Percentiles rank a stretch among this genome's conserved stretches.
phyloP scores from a whole-genome alignment of 2,113 vertebrate species.

The Plotosus lineatus region DNA sequence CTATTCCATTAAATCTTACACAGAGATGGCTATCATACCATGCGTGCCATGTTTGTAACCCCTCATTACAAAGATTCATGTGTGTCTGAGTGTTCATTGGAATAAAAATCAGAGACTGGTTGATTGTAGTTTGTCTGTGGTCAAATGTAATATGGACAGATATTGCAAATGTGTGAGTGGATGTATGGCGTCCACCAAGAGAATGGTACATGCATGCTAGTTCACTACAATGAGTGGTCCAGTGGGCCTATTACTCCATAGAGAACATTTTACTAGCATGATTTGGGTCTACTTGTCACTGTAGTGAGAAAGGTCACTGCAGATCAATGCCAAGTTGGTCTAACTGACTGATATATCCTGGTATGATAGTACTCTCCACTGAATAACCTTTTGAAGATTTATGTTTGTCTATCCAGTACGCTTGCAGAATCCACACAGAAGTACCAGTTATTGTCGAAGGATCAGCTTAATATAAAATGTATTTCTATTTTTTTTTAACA shows the following conservation, averaged over 20 bases:
- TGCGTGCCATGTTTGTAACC: not conserved
- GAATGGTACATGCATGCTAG: not conserved
- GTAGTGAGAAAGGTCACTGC: not conserved
- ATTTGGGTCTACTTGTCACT: not conserved
- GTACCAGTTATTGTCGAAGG: not conserved
- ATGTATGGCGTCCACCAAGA: not conserved
- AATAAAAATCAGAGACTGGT: not conserved
- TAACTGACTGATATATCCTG: not conserved
- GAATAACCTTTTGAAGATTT: slow-evolving; percentile 5
- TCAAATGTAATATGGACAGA: not conserved
- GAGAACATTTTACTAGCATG: not conserved
- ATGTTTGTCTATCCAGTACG: not conserved
- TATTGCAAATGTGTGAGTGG: not conserved
- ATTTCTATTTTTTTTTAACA: not conserved
- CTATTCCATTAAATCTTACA: not conserved
- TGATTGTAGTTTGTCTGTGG: not conserved
- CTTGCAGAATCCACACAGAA: not conserved
- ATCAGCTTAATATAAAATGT: not conserved
- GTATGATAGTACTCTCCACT: not conserved
- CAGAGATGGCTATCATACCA: not conserved
- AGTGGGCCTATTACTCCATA: not conserved
- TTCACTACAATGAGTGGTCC: not conserved
- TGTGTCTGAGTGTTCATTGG: not conserved
- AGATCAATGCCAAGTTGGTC: not conserved
- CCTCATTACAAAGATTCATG: not conserved